A percentile compares a stretch with the other conserved stretches of the same genome.
These are phyloP conservation scores for Plusia festucae DNA, from an alignment of 2,888 invertebrate genomes.

Conservation along the genomic window DNA sequence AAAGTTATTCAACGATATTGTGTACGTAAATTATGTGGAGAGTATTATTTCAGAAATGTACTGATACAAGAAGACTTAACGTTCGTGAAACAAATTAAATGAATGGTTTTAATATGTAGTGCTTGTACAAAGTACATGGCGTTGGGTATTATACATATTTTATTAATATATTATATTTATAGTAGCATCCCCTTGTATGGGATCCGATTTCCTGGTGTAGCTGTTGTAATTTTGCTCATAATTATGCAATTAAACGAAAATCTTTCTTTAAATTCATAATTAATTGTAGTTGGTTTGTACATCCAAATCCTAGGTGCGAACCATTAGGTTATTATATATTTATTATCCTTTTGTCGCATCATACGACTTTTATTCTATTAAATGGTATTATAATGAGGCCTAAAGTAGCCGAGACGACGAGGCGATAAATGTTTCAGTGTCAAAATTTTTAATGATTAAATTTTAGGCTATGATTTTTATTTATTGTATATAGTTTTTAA, in stretches of 20 bases:
- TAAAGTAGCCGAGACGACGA: not conserved
- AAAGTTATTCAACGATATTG: not conserved
- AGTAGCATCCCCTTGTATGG: not conserved
- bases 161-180: not conserved
- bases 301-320: not conserved
- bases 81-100: not conserved
- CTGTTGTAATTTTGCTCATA: not conserved
- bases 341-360: not conserved
- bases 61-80: not conserved
- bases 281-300: not conserved
- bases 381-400: not conserved
- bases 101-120: not conserved
- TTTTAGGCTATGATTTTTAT: not conserved
- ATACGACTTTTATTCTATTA: not conserved
- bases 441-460: not conserved
- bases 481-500: not conserved
- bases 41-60: not conserved
- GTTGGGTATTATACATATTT: not conserved
- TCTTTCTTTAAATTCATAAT: not conserved
- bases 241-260: not conserved
- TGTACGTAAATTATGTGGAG: not conserved
- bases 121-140: not conserved
- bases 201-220: not conserved
- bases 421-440: not conserved
- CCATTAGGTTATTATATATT: no score